Evolutionary conservation across 2,113 vertebrate genomes (phyloP), one percentile per base, ranked within the genome.

Genomic region (Mormoops blainvillei): DNA sequence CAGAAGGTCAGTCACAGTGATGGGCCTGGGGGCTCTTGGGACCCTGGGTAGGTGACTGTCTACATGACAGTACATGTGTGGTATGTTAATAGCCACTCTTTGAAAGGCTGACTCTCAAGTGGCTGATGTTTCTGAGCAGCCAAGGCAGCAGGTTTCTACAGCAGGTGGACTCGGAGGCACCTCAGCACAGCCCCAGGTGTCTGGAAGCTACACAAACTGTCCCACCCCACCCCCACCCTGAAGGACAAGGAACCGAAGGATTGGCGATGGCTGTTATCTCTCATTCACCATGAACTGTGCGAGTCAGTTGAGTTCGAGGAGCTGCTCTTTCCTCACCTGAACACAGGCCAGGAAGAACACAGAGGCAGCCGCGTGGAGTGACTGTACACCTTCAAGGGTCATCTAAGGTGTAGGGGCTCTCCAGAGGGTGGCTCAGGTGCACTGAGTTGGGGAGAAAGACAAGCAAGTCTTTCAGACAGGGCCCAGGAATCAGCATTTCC

Each of bases 201-300:
- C 16, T 0, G 18, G 16, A 19, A 14, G 38, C 15, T 1, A 63
- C n/a, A 33, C 63, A 43, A 4, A n/a, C 28, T 19, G 20, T 22
- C 74, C 14, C 0, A 0, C 12, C 38, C 22, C 15, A 9, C 10
- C 10, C 16, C 31, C 20, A 4, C 4, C 9, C 50, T 1, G 0
- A 1, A 70, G 88, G 70, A 20, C 0, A 5, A 50, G 63, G 28
- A 33, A 12, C 58, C 5, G 0, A 6, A 0, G 14, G 24, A 0
- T 26, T 7, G n/a, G 80, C 0, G 13, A 5, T 38, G 3, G 24
- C 1, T 20, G 11, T 24, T 65, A 61, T 13, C 11, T 5, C 19
- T 3, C 4, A 36, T 4, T 38, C 22, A 48, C n/a, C 10, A 10
- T 28, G 45, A 24, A 24, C 19, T 6, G 16, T 6, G 16, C 22